Evolutionary conservation across 2,797 vertebrate genomes (phyloP).

Genomic region (Heterohyrax brucei): DNA sequence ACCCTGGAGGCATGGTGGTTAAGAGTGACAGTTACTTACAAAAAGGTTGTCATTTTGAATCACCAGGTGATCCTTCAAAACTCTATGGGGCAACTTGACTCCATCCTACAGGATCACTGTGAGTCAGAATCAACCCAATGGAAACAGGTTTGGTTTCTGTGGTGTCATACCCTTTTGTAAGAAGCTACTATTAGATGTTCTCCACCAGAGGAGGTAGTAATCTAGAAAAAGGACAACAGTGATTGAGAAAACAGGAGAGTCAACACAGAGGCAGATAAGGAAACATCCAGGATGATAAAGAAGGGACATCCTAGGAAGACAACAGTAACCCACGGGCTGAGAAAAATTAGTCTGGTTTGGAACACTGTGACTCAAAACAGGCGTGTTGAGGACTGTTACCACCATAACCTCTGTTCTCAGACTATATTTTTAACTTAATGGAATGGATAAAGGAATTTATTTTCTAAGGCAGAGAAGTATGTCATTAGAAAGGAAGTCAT

Average conservation of each 20-base stretch:
- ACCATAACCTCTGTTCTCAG: constrained; percentile 8
- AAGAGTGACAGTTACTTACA: too few species aligned
- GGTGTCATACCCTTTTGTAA: background rate
- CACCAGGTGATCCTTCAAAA: too few species aligned
- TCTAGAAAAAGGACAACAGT: background rate
- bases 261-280: constrained; percentile 30
- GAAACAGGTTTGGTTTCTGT: too few species aligned
- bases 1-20: too few species aligned
- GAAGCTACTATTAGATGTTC: background rate
- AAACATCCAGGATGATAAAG: background rate
- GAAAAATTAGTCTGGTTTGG: background rate
- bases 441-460: constrained; percentile 50
- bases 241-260: constrained; percentile 25
- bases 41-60: too few species aligned
- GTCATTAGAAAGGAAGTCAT: constrained; percentile 10
- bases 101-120: too few species aligned
- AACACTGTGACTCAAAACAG: constrained; percentile 70
- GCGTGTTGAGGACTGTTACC: constrained; percentile 27
- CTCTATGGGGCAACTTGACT: too few species aligned
- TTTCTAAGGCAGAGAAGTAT: constrained; percentile 48
- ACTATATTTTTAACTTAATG: constrained; percentile 52
- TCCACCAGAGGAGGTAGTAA: background rate
- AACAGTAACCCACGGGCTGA: background rate
- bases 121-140: too few species aligned
- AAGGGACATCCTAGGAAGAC: constrained; percentile 69